Evolutionary conservation across 2,888 invertebrate genomes (phyloP).

Genomic region (Pasiphila rectangulata): DNA sequence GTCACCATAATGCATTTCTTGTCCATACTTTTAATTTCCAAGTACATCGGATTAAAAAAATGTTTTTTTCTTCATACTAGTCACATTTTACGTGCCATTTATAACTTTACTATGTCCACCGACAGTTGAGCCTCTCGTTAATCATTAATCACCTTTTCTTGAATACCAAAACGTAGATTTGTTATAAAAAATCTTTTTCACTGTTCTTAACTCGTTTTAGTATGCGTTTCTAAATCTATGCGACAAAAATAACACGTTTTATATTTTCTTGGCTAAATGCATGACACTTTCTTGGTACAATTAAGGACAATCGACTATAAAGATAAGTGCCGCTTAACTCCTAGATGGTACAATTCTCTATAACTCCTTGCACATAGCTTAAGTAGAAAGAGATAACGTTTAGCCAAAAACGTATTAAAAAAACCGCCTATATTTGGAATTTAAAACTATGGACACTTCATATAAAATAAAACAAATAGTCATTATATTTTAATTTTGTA

Average conservation of each 20-base stretch:
- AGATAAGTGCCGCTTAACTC: too few relatives aligned
- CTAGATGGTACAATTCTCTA: too few relatives aligned
- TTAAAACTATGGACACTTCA: conserved; percentile 37
- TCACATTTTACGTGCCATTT: conserved; percentile 55
- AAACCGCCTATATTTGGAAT: conserved; percentile 34
- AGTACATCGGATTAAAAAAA: conserved; percentile 31
- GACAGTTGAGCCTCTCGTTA: conserved; percentile 25
- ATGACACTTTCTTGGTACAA: too few relatives aligned
- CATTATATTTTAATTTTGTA: conserved; percentile 24
- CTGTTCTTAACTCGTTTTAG: too few relatives aligned
- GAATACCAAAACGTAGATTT: too few relatives aligned
- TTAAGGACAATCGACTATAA: too few relatives aligned
- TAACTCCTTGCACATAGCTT: too few relatives aligned
- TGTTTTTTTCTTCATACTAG: conserved; percentile 38
- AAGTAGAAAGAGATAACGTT: not conserved
- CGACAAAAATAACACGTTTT: too few relatives aligned
- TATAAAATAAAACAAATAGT: conserved; percentile 26
- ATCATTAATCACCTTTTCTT: not conserved
- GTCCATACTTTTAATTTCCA: conserved; percentile 46
- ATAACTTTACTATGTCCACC: conserved; percentile 15
- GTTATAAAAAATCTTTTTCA: too few relatives aligned
- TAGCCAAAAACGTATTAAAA: not conserved
- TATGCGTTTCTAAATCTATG: too few relatives aligned
- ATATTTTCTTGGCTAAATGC: too few relatives aligned
- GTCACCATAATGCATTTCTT: conserved; percentile 66